Percentiles rank a stretch among this genome's conserved stretches.
Evolutionary conservation across 1,140 invertebrate species (phyloP).

Genomic region (Cyphomyrmex costatus): DNA sequence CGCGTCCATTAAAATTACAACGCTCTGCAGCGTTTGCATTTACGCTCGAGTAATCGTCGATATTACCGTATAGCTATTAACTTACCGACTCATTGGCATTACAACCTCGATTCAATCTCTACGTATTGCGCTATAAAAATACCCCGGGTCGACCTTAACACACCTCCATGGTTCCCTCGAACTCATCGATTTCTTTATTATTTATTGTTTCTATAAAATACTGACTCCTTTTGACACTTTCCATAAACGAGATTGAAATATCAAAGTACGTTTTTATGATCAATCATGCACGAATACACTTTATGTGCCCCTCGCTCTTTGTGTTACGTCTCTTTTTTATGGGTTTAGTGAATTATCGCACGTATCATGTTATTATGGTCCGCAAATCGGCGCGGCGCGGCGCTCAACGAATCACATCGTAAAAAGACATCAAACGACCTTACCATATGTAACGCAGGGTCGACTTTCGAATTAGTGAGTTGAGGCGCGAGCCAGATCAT

Average conservation of each 20-base stretch:
- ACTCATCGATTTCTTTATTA: constrained; percentile 32
- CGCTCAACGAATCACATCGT: background rate
- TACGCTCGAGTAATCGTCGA: constrained; percentile 4
- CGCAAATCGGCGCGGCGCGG: background rate
- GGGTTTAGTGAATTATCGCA: background rate
- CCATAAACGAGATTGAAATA: background rate
- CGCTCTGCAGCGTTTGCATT: background rate
- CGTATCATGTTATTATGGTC: constrained; percentile 5
- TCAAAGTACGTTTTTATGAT: constrained; percentile 22
- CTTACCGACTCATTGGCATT: constrained; percentile 32
- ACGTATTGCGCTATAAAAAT: constrained; percentile 21
- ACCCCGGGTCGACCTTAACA: constrained; percentile 3
- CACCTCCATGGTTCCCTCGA: background rate
- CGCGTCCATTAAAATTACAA: constrained; percentile 34
- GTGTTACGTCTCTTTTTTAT: constrained; percentile 23
- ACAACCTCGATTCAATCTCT: background rate
- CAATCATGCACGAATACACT: constrained; percentile 1
- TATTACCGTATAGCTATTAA: constrained; percentile 33
- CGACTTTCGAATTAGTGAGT: constrained; percentile 49
- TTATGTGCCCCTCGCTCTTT: too few species aligned
- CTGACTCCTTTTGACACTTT: background rate
- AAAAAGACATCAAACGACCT: constrained; percentile 6
- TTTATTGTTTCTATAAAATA: constrained; percentile 41
- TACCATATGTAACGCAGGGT: background rate
- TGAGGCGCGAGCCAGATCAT: background rate